phyloP scores from a whole-genome alignment of 2,113 vertebrate species.

The Pycnonotus jocosus region DNA sequence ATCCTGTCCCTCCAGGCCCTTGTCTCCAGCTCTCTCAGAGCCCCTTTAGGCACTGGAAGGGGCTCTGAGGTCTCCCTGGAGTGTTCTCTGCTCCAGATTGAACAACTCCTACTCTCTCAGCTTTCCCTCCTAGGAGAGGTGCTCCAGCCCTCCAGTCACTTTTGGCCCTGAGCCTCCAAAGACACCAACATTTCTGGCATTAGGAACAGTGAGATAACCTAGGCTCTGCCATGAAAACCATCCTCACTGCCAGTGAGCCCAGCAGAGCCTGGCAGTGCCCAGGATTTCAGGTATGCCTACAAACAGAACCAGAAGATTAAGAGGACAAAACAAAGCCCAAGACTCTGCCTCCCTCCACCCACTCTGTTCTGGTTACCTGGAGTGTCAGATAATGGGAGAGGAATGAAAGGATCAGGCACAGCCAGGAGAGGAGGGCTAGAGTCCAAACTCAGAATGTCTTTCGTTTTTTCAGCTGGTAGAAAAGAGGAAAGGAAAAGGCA shows the following conservation, averaged over 20 bases:
- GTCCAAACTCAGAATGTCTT: constrained; percentile 78
- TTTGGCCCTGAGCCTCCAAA: background rate
- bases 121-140: background rate
- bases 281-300: background rate
- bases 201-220: accelerated
- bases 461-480: constrained; percentile 75
- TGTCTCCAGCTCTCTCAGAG: background rate
- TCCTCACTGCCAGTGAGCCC: background rate
- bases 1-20: background rate
- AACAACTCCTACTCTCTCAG: background rate
- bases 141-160: background rate
- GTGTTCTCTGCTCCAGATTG: too few relatives aligned
- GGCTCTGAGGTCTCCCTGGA: background rate
- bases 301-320: background rate
- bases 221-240: background rate
- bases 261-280: background rate
- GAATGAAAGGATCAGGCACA: constrained; percentile 83
- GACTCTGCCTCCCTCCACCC: background rate
- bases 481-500: background rate
- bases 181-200: background rate
- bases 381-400: constrained; percentile 79
- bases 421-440: constrained; percentile 76
- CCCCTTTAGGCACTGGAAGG: background rate
- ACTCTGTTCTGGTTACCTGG: constrained; percentile 77
- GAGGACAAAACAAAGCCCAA: background rate